phyloP scores from a whole-genome alignment of 64 coral and sea anemone genomes.

The Pachyseris speciosa region DNA sequence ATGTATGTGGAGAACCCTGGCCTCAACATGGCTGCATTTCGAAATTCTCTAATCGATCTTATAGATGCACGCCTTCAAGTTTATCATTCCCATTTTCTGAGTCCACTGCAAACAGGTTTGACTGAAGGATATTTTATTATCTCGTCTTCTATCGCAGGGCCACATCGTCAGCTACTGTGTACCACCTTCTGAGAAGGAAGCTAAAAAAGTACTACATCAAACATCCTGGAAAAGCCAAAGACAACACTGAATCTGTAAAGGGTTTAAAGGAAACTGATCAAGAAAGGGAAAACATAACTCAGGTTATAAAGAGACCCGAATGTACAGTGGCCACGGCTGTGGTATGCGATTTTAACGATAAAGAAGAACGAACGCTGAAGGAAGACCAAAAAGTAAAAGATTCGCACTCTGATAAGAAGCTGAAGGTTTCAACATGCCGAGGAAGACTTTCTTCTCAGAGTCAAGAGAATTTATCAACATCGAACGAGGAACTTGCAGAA shows the following conservation, averaged over 20 bases:
- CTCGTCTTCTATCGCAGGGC: conserved; percentile 25
- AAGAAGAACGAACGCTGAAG: neutral
- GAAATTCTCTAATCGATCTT: no score
- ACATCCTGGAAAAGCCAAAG: conserved; percentile 39
- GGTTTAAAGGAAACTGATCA: neutral
- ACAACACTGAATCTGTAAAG: neutral
- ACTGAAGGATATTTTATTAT: neutral
- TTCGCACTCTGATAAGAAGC: neutral
- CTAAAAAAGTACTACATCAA: conserved; percentile 36
- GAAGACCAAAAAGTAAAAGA: neutral
- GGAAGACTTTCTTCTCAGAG: neutral
- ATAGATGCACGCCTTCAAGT: no score
- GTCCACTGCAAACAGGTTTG: no score
- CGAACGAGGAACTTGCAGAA: neutral
- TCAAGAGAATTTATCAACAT: neutral
- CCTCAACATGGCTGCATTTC: no score
- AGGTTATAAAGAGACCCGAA: neutral
- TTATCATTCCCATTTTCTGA: no score
- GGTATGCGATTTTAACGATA: conserved; percentile 41
- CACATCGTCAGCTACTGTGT: conserved; percentile 51
- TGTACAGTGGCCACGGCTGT: neutral
- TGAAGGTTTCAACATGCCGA: neutral
- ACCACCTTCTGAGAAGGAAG: conserved; percentile 58
- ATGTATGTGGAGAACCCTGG: no score
- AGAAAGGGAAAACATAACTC: neutral